A percentile compares a stretch with the other conserved stretches of the same genome.
phyloP scores from a whole-genome alignment of 2,113 vertebrate genomes.

The Atherinomorus stipes region DNA sequence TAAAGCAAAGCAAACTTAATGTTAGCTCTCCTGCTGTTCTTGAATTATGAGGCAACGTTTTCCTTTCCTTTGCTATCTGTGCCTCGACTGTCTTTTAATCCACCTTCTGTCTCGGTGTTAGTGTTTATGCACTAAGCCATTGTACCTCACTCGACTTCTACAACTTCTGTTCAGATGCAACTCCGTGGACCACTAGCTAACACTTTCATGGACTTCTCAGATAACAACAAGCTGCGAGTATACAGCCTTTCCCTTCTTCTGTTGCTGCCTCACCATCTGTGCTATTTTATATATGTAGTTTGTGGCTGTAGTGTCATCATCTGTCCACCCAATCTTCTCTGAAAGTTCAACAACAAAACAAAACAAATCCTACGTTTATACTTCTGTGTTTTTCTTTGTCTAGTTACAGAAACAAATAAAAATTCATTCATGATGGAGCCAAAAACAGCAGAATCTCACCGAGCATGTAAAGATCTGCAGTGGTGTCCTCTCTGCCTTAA shows the following conservation, averaged over 20 bases:
- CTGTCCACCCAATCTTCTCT: not conserved
- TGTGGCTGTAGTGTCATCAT: not conserved
- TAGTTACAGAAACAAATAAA: not conserved
- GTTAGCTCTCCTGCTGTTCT: no score
- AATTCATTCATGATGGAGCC: conserved; percentile 3
- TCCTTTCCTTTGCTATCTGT: no score
- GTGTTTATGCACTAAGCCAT: no score
- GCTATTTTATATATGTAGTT: not conserved
- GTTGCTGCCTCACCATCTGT: not conserved
- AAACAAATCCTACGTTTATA: not conserved
- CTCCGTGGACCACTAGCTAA: no score
- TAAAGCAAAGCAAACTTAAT: not conserved
- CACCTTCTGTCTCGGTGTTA: no score
- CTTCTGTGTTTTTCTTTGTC: no score
- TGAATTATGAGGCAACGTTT: no score
- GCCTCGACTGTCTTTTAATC: no score
- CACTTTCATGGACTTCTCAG: no score
- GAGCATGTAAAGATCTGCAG: not conserved
- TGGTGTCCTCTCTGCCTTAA: conserved; percentile 2
- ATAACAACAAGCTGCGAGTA: no score
- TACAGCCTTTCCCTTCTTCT: not conserved
- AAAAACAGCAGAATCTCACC: not conserved
- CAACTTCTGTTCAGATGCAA: no score
- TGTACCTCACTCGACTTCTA: no score
- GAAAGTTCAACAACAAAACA: not conserved